Evolutionary conservation across 2,888 invertebrate genomes (phyloP).

Genomic region (Spicauda simplicius): DNA sequence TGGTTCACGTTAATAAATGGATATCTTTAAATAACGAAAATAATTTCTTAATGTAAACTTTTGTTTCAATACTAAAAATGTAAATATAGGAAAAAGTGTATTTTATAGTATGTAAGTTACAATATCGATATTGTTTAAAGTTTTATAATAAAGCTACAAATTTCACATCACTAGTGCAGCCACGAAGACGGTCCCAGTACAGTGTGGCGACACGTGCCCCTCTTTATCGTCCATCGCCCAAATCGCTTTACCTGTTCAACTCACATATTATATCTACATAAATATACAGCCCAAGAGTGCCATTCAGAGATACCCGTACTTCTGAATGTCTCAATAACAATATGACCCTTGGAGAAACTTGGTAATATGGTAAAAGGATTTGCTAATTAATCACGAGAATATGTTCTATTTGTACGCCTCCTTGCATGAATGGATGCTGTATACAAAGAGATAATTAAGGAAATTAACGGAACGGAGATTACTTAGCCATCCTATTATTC

Average conservation of each 20-base stretch:
- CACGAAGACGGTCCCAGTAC: neutral
- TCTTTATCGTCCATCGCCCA: neutral
- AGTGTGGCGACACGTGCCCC: neutral
- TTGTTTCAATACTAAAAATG: too few relatives aligned
- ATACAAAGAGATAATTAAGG: neutral
- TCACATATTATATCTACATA: neutral
- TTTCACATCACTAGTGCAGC: neutral
- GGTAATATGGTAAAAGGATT: slow-evolving; percentile 27
- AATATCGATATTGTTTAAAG: too few relatives aligned
- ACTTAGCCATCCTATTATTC: too few relatives aligned
- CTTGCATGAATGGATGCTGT: neutral
- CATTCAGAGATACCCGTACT: slow-evolving; percentile 6
- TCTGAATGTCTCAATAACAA: slow-evolving; percentile 9
- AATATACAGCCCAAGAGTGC: neutral
- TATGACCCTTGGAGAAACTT: slow-evolving; percentile 13
- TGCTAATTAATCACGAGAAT: slow-evolving; percentile 20
- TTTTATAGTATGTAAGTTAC: too few relatives aligned
- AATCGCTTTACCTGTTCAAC: slow-evolving; percentile 3
- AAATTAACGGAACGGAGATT: neutral
- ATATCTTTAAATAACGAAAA: too few relatives aligned
- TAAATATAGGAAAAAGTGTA: too few relatives aligned
- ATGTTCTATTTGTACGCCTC: neutral
- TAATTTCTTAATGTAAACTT: too few relatives aligned
- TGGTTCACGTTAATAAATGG: too few relatives aligned
- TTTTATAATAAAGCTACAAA: neutral